Evolutionary conservation across 2,113 vertebrate genomes (phyloP).

Genomic region (Poicephalus meyeri): DNA sequence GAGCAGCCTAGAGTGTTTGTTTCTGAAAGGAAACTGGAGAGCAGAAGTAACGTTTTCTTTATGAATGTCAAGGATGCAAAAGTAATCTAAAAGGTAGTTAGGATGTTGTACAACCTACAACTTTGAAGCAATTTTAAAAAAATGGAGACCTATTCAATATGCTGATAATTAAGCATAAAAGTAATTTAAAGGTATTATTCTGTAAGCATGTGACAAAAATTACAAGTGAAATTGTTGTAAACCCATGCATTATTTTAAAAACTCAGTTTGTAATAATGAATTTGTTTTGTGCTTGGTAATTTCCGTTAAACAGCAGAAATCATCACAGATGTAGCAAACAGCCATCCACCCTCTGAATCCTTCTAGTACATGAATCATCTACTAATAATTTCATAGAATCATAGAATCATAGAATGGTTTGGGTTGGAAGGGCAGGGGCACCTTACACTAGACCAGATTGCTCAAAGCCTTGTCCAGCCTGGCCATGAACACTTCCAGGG

Average conservation of each 20-base stretch:
- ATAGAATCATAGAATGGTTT: no score
- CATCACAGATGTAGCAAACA: conserved; percentile 30
- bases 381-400: neutral
- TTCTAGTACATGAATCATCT: neutral
- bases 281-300: conserved; percentile 32
- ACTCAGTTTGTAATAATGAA: conserved; percentile 14
- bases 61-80: neutral
- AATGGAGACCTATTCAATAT: neutral
- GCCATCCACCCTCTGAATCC: conserved; percentile 13
- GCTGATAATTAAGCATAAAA: neutral
- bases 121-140: neutral
- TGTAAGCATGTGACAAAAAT: neutral
- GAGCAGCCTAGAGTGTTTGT: neutral
- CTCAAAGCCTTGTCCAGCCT: no score
- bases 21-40: neutral
- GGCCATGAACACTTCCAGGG: no score
- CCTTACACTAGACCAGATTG: no score
- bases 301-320: conserved; percentile 22
- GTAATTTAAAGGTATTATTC: neutral
- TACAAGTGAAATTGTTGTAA: neutral
- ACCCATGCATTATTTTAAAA: conserved; percentile 23
- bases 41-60: neutral
- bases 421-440: no score
- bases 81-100: neutral
- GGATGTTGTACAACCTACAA: neutral